These are phyloP conservation scores for Triops longicaudatus DNA, from an alignment of 1,140 invertebrate genomes.

Conservation along the genomic window DNA sequence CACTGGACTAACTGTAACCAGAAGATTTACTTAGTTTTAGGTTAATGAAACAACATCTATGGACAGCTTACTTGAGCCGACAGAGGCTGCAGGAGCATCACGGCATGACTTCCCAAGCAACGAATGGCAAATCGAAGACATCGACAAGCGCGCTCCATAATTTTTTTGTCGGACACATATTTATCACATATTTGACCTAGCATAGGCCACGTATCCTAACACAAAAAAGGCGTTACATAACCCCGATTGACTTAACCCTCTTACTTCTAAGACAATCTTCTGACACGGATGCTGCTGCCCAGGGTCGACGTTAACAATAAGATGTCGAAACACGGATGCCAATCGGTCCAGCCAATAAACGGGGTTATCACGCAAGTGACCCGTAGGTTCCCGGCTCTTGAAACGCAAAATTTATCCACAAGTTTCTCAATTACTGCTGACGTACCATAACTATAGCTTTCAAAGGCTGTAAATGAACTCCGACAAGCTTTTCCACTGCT, in stretches of 20 bases:
- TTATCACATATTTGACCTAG: slow-evolving; percentile 64
- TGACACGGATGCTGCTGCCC: slow-evolving; percentile 68
- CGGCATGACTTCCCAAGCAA: slow-evolving; percentile 69
- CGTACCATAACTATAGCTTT: slow-evolving; percentile 22
- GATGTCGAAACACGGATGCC: slow-evolving; percentile 76
- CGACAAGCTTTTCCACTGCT: slow-evolving; percentile 23
- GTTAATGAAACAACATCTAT: neutral
- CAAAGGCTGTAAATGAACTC: slow-evolving; percentile 26
- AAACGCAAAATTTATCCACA: slow-evolving; percentile 17
- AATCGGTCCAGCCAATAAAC: slow-evolving; percentile 85
- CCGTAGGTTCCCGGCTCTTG: neutral
- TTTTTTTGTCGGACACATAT: slow-evolving; percentile 69
- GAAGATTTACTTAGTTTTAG: slow-evolving; percentile 23
- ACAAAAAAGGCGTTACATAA: slow-evolving; percentile 21
- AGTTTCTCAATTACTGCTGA: slow-evolving; percentile 1
- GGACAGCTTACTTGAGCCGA: slow-evolving; percentile 57
- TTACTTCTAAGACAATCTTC: slow-evolving; percentile 63
- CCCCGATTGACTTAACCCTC: neutral
- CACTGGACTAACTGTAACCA: slow-evolving; percentile 63
- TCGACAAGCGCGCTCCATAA: slow-evolving; percentile 87
- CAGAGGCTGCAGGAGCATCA: slow-evolving; percentile 65
- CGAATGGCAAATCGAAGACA: slow-evolving; percentile 81
- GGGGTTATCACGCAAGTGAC: slow-evolving; percentile 53
- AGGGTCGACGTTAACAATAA: slow-evolving; percentile 48
- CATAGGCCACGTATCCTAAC: slow-evolving; percentile 63